Evolutionary conservation across 2,888 invertebrate species (phyloP), one percentile per base, ranked within the genome.

Genomic region (Dryomyza anilis): DNA sequence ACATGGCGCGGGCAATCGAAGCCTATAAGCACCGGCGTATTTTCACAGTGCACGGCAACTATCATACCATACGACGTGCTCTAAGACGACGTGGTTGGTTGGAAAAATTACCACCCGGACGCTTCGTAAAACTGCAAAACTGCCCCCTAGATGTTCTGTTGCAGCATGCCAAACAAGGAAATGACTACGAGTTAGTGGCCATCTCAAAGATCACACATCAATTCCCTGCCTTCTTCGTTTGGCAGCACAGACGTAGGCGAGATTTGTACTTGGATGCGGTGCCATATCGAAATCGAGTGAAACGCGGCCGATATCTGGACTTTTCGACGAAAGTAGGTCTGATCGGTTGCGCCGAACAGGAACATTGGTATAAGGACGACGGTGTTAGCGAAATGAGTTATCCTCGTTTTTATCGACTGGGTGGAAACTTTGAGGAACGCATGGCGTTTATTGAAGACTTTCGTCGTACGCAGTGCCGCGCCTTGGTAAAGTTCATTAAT

Each of bases 391-490:
- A 77, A 72, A 87, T 91, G 43, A 86, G 87, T 63, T 89, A 88
- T 76, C 94, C 94, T 0, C 87, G 94, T 4, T 89, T 91, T 60
- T 81, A 78, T 72, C 74, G 76, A 0, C 62, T 83, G 21, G 70
- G 66, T n/a, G 69, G 65, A 12, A 75, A 72, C 30, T 72, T 69
- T n/a, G 80, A 81, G 52, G 83, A 82, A 14, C 76, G 76, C 21
- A 53, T 68, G 12, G 73, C 72, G 2, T 83, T 83, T 33, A 74
- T 74, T 14, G 70, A 78, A 10, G 94, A 95, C 79, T 96, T 89
- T 78, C 88, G 90, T 76, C 84, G 90, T 60, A 94, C 93, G 2
- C 91, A 93, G 3, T 92, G 93, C 70, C 88, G 91, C 57, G 89
- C 90, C 69, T 83, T 95, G 61, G 80, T 95, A 43, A 90, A 90